Conservation (phyloP, 2,797 vertebrate genomes). For the Trachops cirrhosus region DNA sequence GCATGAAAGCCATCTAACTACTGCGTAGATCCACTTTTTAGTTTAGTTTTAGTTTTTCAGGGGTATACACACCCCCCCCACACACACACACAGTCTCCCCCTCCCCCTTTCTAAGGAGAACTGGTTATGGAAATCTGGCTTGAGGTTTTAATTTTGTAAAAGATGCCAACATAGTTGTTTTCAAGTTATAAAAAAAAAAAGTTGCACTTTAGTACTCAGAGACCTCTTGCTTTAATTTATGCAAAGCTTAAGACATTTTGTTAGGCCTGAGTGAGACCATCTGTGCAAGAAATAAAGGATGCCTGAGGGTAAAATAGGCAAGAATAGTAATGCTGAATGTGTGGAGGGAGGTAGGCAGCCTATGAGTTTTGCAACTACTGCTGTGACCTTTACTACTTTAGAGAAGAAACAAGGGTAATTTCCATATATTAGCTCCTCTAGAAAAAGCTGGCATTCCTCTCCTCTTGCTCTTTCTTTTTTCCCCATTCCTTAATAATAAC, state of each 20-base stretch:
- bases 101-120: background rate
- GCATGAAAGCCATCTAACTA: background rate
- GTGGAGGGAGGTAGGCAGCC: conserved; percentile 77
- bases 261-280: conserved; percentile 87
- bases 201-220: conserved; percentile 78
- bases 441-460: conserved; percentile 67
- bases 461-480: conserved; percentile 33
- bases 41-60: too few species aligned
- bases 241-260: conserved; percentile 86
- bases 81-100: background rate
- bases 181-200: conserved; percentile 53
- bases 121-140: conserved; percentile 21
- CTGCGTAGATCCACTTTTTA: background rate
- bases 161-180: conserved; percentile 59
- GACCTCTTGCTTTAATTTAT: conserved; percentile 86
- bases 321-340: conserved; percentile 79
- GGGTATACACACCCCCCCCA: background rate
- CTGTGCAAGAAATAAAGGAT: conserved; percentile 85
- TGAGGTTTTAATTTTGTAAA: conserved; percentile 43
- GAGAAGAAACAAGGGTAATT: conserved; percentile 79
- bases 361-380: conserved; percentile 75
- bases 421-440: conserved; percentile 72
- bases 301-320: conserved; percentile 85
- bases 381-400: conserved; percentile 82
- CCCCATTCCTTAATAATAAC: conserved; percentile 37